Conservation (phyloP, 1,140 invertebrate species). For the Drepana arcuata region DNA sequence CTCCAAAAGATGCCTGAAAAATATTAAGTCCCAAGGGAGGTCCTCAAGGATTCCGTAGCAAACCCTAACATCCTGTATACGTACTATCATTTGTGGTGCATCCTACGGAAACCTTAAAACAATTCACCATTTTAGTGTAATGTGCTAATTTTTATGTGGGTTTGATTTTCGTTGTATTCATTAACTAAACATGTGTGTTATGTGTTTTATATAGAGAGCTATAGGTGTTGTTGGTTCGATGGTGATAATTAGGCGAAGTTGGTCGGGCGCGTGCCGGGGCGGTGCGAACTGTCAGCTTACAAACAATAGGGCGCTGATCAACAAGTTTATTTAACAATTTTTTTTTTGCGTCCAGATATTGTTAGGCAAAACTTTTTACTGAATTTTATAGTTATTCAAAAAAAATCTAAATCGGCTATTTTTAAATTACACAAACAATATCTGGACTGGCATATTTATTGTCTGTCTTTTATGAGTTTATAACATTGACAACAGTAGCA, state of each 20-base stretch:
- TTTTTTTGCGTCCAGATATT: slow-evolving; percentile 12
- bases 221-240: slow-evolving; percentile 36
- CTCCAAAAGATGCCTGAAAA: slow-evolving; percentile 40
- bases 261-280: slow-evolving; percentile 45
- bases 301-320: slow-evolving; percentile 17
- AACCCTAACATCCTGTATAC: slow-evolving; percentile 25
- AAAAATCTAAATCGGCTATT: no score
- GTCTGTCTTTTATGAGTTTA: slow-evolving; percentile 11
- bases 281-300: slow-evolving; percentile 23
- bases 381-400: no score
- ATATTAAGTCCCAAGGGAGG: slow-evolving; percentile 26
- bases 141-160: slow-evolving; percentile 68
- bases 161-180: slow-evolving; percentile 57
- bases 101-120: slow-evolving; percentile 58
- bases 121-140: slow-evolving; percentile 56
- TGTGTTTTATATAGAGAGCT: slow-evolving; percentile 64
- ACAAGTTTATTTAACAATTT: no score
- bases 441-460: no score
- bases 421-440: no score
- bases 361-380: neutral
- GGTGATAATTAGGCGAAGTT: slow-evolving; percentile 29
- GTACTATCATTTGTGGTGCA: no score
- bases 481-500: slow-evolving; percentile 32
- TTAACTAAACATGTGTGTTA: slow-evolving; percentile 69
- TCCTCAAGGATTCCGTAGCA: slow-evolving; percentile 52